Conservation (phyloP, 1,140 invertebrate species). For the Battus philenor region DNA sequence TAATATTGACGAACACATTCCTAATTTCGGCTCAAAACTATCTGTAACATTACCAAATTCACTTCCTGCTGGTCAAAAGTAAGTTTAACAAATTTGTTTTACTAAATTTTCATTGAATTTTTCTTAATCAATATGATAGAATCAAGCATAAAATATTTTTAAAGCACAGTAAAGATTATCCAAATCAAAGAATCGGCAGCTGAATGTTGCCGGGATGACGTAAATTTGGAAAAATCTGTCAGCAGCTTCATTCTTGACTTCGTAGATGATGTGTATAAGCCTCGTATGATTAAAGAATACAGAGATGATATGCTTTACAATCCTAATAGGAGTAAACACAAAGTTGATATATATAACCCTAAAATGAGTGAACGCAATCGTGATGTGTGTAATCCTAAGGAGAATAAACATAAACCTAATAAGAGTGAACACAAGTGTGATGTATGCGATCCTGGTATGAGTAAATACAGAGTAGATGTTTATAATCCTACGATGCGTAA, state of each 20-base stretch:
- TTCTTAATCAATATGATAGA: conserved; percentile 5
- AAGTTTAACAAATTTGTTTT: conserved; percentile 24
- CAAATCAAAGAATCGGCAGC: no score
- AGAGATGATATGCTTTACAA: not conserved
- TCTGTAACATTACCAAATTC: conserved; percentile 81
- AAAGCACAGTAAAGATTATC: not conserved
- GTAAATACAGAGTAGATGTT: no score
- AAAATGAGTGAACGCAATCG: no score
- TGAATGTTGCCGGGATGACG: not conserved
- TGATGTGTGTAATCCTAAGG: no score
- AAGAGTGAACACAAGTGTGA: no score
- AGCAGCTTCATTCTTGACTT: not conserved
- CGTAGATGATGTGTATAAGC: conserved; percentile 1
- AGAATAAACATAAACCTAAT: no score
- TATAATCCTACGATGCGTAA: no score
- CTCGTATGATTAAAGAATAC: not conserved
- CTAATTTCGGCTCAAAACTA: conserved; percentile 86
- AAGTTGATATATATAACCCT: no score
- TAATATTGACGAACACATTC: conserved; percentile 77
- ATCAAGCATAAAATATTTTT: conserved; percentile 14
- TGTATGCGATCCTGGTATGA: no score
- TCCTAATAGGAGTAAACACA: no score
- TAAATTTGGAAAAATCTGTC: conserved; percentile 1
- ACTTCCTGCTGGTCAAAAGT: conserved; percentile 60
- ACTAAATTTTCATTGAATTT: no score